phyloP scores from a whole-genome alignment of 1,140 invertebrate species.

The Meloidogyne floridensis region DNA sequence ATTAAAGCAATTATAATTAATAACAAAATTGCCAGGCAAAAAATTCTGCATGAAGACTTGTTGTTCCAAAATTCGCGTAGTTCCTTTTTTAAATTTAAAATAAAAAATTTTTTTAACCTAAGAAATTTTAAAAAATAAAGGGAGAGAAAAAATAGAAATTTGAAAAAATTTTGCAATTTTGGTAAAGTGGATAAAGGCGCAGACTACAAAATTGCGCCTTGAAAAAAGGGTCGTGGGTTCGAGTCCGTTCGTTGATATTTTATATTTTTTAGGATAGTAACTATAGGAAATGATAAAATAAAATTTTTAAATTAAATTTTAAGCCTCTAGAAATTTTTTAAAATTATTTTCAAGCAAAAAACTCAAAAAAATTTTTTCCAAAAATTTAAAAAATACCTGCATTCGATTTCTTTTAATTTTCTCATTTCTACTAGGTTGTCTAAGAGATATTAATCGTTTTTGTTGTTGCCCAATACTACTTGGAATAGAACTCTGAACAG shows the following conservation, averaged over 20 bases:
- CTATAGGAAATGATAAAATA: too few species aligned
- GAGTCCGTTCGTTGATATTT: too few species aligned
- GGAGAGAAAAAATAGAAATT: too few species aligned
- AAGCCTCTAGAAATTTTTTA: too few species aligned
- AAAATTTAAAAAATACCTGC: conserved; percentile 1
- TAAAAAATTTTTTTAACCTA: not conserved
- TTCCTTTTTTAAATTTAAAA: conserved; percentile 15
- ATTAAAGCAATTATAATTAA: conserved; percentile 11
- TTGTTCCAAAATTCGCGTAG: conserved; percentile 10
- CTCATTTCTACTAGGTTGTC: not conserved
- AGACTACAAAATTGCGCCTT: too few species aligned
- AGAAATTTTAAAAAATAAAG: not conserved
- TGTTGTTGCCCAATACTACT: not conserved
- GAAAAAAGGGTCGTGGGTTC: too few species aligned
- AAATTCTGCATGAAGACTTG: conserved; percentile 20
- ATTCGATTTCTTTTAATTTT: conserved; percentile 27
- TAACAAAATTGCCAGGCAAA: conserved; percentile 12
- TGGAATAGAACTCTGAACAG: not conserved
- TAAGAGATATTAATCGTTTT: not conserved
- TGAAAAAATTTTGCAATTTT: too few species aligned
- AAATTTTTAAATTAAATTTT: too few species aligned
- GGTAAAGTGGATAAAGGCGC: too few species aligned
- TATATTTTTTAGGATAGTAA: too few species aligned
- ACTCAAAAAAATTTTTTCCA: too few species aligned
- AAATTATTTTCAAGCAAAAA: too few species aligned